Percentiles rank a stretch among this genome's conserved stretches.
Evolutionary conservation across 2,113 vertebrate species (phyloP).

Genomic region (Cebidichthys violaceus): DNA sequence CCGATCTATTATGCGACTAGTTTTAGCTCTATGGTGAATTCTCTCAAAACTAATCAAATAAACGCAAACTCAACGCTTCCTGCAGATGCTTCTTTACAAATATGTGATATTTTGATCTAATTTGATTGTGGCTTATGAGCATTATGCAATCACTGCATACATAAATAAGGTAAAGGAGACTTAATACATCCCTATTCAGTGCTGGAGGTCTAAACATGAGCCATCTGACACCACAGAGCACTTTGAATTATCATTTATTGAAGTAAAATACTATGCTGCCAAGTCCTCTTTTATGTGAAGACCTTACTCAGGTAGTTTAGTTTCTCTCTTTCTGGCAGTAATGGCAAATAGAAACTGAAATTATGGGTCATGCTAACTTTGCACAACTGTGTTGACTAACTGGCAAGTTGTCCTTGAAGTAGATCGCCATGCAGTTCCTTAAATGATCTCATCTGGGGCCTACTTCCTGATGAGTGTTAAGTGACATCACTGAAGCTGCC

Average conservation of each 20-base stretch:
- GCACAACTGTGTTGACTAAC: background rate
- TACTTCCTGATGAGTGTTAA: background rate
- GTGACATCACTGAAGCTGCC: background rate
- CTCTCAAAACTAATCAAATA: background rate
- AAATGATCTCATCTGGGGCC: background rate
- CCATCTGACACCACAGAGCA: background rate
- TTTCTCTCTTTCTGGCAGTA: background rate
- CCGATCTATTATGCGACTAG: background rate
- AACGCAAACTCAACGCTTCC: background rate
- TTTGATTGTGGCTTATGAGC: background rate
- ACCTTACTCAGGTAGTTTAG: background rate
- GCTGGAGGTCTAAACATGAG: background rate
- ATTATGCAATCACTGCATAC: background rate
- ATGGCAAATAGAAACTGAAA: background rate
- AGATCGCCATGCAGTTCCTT: background rate
- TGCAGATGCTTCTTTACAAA: background rate
- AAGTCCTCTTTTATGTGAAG: background rate
- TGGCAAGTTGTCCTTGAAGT: background rate
- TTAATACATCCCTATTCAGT: background rate
- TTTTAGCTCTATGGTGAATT: background rate
- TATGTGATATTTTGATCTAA: background rate
- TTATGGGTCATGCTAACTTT: background rate
- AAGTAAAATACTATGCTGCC: background rate
- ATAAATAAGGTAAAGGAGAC: background rate
- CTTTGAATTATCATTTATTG: background rate